phyloP scores from a whole-genome alignment of 2,113 vertebrate genomes.

The Oncorhynchus mykiss region DNA sequence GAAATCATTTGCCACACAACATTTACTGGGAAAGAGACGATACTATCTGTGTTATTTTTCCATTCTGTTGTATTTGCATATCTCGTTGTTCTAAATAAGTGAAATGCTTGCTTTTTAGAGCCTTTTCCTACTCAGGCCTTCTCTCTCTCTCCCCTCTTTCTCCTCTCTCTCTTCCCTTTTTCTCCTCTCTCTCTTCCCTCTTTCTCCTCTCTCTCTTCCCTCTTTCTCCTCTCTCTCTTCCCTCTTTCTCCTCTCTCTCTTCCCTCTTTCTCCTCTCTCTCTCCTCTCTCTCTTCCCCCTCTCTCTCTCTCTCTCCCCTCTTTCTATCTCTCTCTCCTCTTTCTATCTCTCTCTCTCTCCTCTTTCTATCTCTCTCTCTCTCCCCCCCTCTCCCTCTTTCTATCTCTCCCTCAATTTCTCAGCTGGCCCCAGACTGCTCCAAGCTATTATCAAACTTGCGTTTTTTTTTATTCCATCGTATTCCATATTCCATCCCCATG shows the following conservation, averaged over 20 bases:
- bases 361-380: conserved; percentile 38
- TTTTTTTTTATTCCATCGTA: background rate
- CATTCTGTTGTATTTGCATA: conserved; percentile 64
- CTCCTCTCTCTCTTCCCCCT: background rate
- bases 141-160: conserved; percentile 17
- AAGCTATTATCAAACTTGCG: conserved; percentile 68
- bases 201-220: conserved; percentile 27
- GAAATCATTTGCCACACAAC: conserved; percentile 67
- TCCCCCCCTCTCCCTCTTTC: conserved; percentile 41
- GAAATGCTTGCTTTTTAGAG: conserved; percentile 31
- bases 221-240: conserved; percentile 36
- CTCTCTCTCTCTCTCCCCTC: conserved; percentile 20
- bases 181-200: conserved; percentile 28
- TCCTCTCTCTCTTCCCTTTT: conserved; percentile 22
- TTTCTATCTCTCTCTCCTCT: conserved; percentile 30
- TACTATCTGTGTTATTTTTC: conserved; percentile 65
- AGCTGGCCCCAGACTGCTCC: conserved; percentile 46
- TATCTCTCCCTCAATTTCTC: conserved; percentile 46
- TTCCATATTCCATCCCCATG: conserved; percentile 55
- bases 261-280: conserved; percentile 39
- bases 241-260: conserved; percentile 25
- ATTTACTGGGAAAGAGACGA: conserved; percentile 44
- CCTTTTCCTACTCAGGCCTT: conserved; percentile 34
- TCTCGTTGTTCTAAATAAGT: conserved; percentile 66
- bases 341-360: conserved; percentile 28